Base-by-base conservation (phyloP, 2,113 vertebrate genomes). In the rat (Rattus norvegicus) region DNA sequence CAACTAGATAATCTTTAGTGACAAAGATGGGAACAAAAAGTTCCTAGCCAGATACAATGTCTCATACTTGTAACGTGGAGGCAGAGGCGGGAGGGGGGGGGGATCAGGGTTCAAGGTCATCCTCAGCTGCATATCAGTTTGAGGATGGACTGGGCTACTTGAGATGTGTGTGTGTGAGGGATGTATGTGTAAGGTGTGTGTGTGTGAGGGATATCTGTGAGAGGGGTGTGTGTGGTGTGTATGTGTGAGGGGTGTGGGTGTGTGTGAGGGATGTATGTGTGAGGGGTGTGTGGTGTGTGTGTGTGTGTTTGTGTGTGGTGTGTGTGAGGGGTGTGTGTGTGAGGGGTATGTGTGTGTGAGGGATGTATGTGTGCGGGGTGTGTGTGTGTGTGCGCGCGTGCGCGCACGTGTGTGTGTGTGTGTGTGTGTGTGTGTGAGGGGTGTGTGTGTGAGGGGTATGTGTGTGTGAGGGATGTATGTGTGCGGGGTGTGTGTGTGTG, bases 11-110 rank as follows among this genome's bases (percentile, higher is more conserved):
- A 87, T 19, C 52, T 70, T 59, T n/a, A 49, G 33, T 85, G 49
- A 56, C 81, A 93, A 22, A 84, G 76, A 84, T 88, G n/a, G 52
- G 59, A 93, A 77, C 85, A 86, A 30, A 93, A 95, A 90, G 33
- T 61, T 90, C 16, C 47, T 49, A 77, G 70, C n/a, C 80, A 96
- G 73, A 43, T 87, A 87, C 33, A 88, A 5, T 39, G 36, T 24
- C 49, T 56, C 65, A n/a, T n/a, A 52, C 49, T 12, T 88, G 33
- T 52, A 72, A 56, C 56, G 54, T 36, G 47, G 47, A 17, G 11
- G 5, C 54, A 70, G 19, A 54, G 85, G 30, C 67, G 17, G 67
- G 14, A 33, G 12, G 85, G 30, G 49, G 17, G 67, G 14, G 33
- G 12, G 14, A n/a, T 49, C 30, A 43, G 65, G 19, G 33, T 39